Percentiles rank a stretch among this genome's conserved stretches.
phyloP scores from a whole-genome alignment of 2,888 invertebrate genomes.

The Cataglyphis cursor region DNA sequence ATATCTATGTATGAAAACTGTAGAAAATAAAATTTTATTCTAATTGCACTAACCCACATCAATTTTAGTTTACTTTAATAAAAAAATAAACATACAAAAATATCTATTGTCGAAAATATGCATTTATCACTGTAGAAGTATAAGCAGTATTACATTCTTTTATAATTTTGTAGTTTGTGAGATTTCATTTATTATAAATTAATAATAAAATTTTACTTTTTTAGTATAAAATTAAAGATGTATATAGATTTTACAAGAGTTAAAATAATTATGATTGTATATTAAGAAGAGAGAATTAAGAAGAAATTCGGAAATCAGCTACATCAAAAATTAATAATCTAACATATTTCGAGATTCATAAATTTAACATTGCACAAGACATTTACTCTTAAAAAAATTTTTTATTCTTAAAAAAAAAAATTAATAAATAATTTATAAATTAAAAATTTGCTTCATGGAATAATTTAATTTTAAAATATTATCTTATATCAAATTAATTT shows the following conservation, averaged over 20 bases:
- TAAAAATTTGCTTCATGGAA: too few species aligned
- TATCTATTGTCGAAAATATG: background rate
- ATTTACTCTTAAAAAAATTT: too few species aligned
- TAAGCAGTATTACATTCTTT: background rate
- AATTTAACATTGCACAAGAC: too few species aligned
- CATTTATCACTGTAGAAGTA: background rate
- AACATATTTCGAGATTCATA: too few species aligned
- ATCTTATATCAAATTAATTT: too few species aligned
- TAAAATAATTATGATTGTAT: background rate
- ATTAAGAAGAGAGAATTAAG: background rate
- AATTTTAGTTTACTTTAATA: background rate
- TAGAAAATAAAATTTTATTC: slow-evolving; percentile 1
- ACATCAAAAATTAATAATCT: too few species aligned
- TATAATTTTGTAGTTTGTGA: background rate
- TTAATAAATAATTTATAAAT: too few species aligned
- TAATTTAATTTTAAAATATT: too few species aligned
- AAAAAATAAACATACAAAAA: background rate
- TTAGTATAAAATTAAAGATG: background rate
- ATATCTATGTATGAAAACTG: background rate
- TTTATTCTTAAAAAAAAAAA: too few species aligned
- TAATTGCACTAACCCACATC: too few species aligned
- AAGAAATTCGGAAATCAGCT: background rate
- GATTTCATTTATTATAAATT: background rate
- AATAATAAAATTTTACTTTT: background rate
- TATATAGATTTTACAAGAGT: background rate